These are phyloP conservation scores for Spicauda simplicius DNA, from an alignment of 2,888 invertebrate genomes.

Conservation along the genomic window DNA sequence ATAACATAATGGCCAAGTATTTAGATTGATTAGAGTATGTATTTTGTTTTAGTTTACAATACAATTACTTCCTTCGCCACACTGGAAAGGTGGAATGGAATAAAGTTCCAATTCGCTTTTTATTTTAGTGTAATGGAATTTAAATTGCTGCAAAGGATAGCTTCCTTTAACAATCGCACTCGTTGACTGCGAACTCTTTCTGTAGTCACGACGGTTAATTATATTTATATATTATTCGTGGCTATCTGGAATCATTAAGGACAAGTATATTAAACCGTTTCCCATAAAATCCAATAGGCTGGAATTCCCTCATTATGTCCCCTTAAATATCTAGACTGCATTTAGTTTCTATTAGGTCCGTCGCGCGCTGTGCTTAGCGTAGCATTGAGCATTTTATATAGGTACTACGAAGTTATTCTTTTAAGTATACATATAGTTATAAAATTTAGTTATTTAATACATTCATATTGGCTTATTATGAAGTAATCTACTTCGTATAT, in stretches of 20 bases:
- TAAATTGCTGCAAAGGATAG: conserved; percentile 71
- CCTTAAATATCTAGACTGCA: conserved; percentile 16
- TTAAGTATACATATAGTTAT: no score
- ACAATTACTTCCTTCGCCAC: conserved; percentile 2
- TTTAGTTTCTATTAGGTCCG: neutral
- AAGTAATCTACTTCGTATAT: no score
- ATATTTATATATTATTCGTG: conserved; percentile 63
- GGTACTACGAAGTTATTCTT: no score
- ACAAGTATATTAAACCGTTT: conserved; percentile 43
- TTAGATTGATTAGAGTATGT: no score
- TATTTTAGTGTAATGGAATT: conserved; percentile 74
- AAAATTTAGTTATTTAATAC: no score
- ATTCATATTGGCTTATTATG: no score
- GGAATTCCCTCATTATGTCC: conserved; percentile 18
- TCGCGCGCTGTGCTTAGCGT: neutral
- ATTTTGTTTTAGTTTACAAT: neutral
- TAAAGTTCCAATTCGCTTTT: conserved; percentile 69
- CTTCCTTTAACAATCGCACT: conserved; percentile 69
- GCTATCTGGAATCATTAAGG: conserved; percentile 47
- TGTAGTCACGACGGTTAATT: conserved; percentile 73
- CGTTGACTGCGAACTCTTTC: conserved; percentile 65
- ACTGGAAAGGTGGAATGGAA: conserved; percentile 45
- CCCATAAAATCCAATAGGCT: conserved; percentile 28
- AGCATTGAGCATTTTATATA: neutral
- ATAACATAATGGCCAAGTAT: no score